Percentiles rank a stretch among this genome's conserved stretches.
phyloP scores from a whole-genome alignment of 2,888 invertebrate genomes.

The Apeira syringaria region DNA sequence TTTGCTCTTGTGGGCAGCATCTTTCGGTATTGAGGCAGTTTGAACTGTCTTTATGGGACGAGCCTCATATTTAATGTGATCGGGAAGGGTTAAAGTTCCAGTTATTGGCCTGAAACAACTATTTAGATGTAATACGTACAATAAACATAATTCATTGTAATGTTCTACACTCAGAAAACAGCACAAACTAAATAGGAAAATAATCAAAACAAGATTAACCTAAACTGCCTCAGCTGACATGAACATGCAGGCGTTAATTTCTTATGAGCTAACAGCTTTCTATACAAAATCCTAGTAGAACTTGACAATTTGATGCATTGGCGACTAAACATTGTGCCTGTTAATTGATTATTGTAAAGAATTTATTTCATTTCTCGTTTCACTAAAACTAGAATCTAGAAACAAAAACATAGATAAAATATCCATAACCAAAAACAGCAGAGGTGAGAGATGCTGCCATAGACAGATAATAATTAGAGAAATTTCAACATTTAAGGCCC shows the following conservation, averaged over 20 bases:
- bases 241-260: conserved; percentile 30
- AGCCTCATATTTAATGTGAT: too few species aligned
- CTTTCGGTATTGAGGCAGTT: conserved; percentile 1
- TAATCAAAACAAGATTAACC: conserved; percentile 38
- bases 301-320: conserved; percentile 53
- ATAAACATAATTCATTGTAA: too few species aligned
- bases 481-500: too few species aligned
- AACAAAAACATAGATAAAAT: too few species aligned
- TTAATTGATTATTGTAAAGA: too few species aligned
- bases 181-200: too few species aligned
- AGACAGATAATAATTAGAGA: too few species aligned
- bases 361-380: too few species aligned
- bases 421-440: too few species aligned
- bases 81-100: not conserved
- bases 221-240: conserved; percentile 24
- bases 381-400: too few species aligned
- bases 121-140: not conserved
- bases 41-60: not conserved
- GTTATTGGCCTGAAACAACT: conserved; percentile 8
- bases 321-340: conserved; percentile 63
- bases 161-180: too few species aligned
- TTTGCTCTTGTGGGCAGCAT: not conserved
- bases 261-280: conserved; percentile 33
- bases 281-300: conserved; percentile 42
- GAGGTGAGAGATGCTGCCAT: too few species aligned